Percentiles rank a stretch among this genome's conserved stretches.
These are phyloP conservation scores for Ahaetulla prasina DNA, from an alignment of 2,113 vertebrate species.

Conservation along the genomic window DNA sequence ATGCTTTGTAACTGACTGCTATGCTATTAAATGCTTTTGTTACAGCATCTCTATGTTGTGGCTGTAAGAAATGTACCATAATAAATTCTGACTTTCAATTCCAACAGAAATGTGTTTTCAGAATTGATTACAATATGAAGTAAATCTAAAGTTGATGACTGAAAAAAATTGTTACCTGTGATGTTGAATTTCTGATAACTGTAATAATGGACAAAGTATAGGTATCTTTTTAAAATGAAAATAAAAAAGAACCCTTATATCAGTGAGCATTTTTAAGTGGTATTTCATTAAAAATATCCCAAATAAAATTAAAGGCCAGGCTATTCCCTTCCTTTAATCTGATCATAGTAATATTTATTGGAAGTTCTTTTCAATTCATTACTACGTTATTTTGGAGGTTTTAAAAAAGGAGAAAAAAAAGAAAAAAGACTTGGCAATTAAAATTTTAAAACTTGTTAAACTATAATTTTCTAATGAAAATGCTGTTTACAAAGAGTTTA, in stretches of 20 bases:
- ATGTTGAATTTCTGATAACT: neutral
- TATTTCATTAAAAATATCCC: neutral
- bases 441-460: neutral
- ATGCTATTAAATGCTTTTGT: slow-evolving; percentile 8
- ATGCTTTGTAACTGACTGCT: slow-evolving; percentile 4
- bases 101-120: slow-evolving; percentile 4
- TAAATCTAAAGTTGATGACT: neutral
- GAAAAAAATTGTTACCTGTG: neutral
- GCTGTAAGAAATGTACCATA: neutral
- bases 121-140: slow-evolving; percentile 24
- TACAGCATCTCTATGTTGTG: neutral
- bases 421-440: neutral
- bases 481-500: neutral
- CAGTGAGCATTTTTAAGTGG: slow-evolving; percentile 12
- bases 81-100: slow-evolving; percentile 6
- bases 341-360: neutral
- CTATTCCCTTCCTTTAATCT: neutral
- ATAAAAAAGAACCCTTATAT: neutral
- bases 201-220: neutral
- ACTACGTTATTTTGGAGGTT: neutral
- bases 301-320: neutral
- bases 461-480: neutral
- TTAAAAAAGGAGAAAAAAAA: neutral
- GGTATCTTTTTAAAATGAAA: slow-evolving; percentile 7
- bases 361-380: neutral